Evolutionary conservation across 1,140 invertebrate species (phyloP), one percentile per base, ranked within the genome.

Genomic region (Calliopsis andreniformis): DNA sequence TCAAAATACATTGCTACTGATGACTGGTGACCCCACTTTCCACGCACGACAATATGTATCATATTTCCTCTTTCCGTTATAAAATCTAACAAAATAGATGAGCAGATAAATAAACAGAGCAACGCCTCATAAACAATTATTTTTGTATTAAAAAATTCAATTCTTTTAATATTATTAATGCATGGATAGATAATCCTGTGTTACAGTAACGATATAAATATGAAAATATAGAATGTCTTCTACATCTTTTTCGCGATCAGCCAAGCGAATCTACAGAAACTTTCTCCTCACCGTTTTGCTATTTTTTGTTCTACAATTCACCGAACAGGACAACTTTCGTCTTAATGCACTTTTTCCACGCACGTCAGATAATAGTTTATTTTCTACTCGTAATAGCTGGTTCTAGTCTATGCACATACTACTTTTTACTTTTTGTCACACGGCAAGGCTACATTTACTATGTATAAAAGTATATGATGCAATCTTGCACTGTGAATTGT

Each of bases 301-400:
- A 55, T 45, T 73, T 66, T 56, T 73, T 64, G 39, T 43, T 66
- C 62, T 32, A 23, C 16, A n/a, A 64, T 55, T 55, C 49, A 45
- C 25, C 28, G 23, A 45, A 32, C n/a, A 1, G 35, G 25, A 64
- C 47, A 12, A 64, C 70, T 72, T 72, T 72, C 70, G 7, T 72
- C 8, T 30, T 72, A 32, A 72, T 53, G 45, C 30, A 51, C 45
- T 63, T 42, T 49, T 72, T 63, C 30, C 30, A 70, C 2, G 14
- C n/a, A 20, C 1, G 20, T n/a, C 18, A n/a, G 25, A 32, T 59
- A 49, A 25, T 1, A 43, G 16, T 18, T 70, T 18, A 18, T 49
- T 70, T 53, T 66, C 16, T 49, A 59, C 12, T 47, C 6, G 28
- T 10, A 35, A 35, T 39, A 32, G 35, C 10, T 2, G 7, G 32